Base-by-base conservation (phyloP, 2,888 invertebrate genomes). In the Drosophila fungiperda region DNA sequence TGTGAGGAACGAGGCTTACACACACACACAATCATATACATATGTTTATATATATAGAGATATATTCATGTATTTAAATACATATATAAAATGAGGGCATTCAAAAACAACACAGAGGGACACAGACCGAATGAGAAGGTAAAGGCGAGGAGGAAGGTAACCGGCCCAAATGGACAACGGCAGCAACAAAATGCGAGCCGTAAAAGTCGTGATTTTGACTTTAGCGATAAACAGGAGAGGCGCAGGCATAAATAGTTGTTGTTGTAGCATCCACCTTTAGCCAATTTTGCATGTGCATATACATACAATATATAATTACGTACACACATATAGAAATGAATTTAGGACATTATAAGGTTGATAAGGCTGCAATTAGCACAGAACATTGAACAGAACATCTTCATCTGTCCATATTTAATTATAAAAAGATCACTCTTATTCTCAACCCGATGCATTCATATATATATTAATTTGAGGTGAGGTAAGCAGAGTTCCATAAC, bases 131-230 rank as follows among this genome's bases (percentile, higher is more conserved):
- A 49, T 61, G 49, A 42, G 42, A 62, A 57, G 63, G 62, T 58
- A 63, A 67, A 60, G 35, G 52, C 33, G 45, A 26, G 15, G 23
- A 23, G 45, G 23, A 68, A 69, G 54, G 60, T 64, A 80, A 72
- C 32, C 66, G 59, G 76, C 68, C n/a, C 38, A 58, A 74, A 74
- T 35, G 70, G 65, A 80, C 72, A 67, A 75, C 69, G 67, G 62
- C 54, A 73, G 54, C 57, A 72, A 57, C 57, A 72, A 69, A 82
- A 76, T 77, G 65, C 73, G 65, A 70, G 55, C 55, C 65, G 71
- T 68, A 69, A 68, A 74, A 88, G 87, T 85, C 85, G 89, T 85
- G 85, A 85, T 87, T 81, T 79, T 71, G 85, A 89, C 84, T 89
- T 83, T 68, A 73, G 76, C 87, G 85, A 85, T 85, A 89, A 89